These are phyloP conservation scores for Sanderia malayensis DNA, from an alignment of 30 jellyfish, hydroid and myxozoan species.

Conservation along the genomic window DNA sequence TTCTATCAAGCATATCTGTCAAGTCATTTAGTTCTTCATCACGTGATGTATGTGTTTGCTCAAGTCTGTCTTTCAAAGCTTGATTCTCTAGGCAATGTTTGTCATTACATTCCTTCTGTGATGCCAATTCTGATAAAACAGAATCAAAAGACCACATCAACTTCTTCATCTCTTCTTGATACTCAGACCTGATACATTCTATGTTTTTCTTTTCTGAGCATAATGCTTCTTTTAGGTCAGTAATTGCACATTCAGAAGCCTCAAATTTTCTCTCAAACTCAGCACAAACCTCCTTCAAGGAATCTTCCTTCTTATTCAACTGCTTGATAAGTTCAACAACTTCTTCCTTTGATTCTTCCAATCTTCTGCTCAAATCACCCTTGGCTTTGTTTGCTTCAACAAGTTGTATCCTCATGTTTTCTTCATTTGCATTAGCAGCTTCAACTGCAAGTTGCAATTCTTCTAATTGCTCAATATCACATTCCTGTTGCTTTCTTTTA, in stretches of 20 bases:
- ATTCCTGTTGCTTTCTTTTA: constrained; percentile 25
- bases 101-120: constrained; percentile 16
- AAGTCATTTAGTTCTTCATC: constrained; percentile 37
- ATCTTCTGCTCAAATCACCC: not conserved
- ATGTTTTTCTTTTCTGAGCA: not conserved
- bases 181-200: constrained; percentile 14
- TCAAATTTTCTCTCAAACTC: constrained; percentile 22
- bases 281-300: constrained; percentile 6
- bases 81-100: constrained; percentile 19
- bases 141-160: constrained; percentile 28
- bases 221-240: constrained; percentile 9
- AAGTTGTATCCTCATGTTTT: not conserved
- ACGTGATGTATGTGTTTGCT: not conserved
- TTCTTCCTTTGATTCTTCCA: constrained; percentile 13
- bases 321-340: constrained; percentile 3
- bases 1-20: constrained; percentile 1
- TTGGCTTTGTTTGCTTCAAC: not conserved
- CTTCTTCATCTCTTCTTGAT: constrained; percentile 20
- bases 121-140: constrained; percentile 3
- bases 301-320: constrained; percentile 1
- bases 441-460: constrained; percentile 34
- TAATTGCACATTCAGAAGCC: not conserved
- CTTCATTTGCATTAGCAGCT: constrained; percentile 12
- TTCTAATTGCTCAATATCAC: constrained; percentile 24
- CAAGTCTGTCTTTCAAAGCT: constrained; percentile 5